Conservation (phyloP, 2,888 invertebrate genomes). For the Pyrrhosoma nymphula region DNA sequence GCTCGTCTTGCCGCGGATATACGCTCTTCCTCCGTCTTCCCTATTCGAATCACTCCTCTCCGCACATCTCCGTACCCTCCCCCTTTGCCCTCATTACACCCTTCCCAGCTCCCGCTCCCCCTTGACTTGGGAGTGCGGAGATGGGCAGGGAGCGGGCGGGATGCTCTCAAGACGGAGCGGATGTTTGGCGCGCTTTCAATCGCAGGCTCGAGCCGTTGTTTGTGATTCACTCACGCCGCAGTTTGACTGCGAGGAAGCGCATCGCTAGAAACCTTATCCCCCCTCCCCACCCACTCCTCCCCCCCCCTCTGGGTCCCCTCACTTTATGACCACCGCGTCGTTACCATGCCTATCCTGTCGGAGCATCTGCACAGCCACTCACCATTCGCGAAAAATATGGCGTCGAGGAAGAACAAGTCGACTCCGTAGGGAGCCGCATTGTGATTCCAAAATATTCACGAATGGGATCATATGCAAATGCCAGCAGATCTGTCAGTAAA, state of each 20-base stretch:
- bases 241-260: background rate
- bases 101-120: no score
- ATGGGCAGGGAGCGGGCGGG: background rate
- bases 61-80: background rate
- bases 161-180: background rate
- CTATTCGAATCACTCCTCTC: background rate
- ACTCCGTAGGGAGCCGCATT: no score
- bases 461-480: no score
- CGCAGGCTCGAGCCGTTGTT: background rate
- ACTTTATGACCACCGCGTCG: background rate
- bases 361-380: background rate
- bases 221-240: background rate
- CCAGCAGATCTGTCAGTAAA: no score
- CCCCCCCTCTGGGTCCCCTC: background rate
- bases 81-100: no score
- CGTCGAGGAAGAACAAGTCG: no score
- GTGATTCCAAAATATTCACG: no score
- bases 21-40: background rate
- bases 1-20: background rate
- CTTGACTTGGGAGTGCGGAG: background rate
- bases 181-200: background rate
- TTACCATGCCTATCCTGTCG: background rate
- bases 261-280: no score
- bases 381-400: background rate
- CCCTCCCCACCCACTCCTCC: no score